Evolutionary conservation across 2,797 vertebrate genomes (phyloP).

Genomic region (Malacoctenus gilli): DNA sequence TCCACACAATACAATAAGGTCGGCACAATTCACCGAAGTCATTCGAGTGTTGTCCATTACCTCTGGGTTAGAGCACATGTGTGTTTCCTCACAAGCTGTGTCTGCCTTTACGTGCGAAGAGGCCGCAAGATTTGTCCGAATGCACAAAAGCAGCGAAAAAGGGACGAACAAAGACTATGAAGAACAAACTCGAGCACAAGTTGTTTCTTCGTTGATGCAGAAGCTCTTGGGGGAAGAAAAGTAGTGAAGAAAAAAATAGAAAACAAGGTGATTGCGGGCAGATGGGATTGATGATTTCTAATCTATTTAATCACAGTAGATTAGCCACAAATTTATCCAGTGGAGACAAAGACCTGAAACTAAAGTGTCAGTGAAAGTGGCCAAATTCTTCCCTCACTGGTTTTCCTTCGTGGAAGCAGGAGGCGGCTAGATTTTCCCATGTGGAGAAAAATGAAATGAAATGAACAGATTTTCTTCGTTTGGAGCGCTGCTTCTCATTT

Average conservation of each 20-base stretch:
- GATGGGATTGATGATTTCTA: constrained; percentile 49
- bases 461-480: too few species aligned
- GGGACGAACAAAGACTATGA: constrained; percentile 7
- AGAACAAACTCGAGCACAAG: background rate
- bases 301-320: constrained; percentile 56
- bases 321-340: constrained; percentile 36
- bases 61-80: constrained; percentile 71
- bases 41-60: constrained; percentile 82
- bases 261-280: constrained; percentile 4
- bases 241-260: constrained; percentile 1
- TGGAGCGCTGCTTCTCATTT: too few species aligned
- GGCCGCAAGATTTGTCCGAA: too few species aligned
- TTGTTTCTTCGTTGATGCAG: too few species aligned
- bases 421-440: constrained; percentile 1
- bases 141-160: constrained; percentile 17
- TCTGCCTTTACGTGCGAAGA: too few species aligned
- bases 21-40: constrained; percentile 82
- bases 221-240: background rate
- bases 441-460: background rate
- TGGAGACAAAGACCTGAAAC: constrained; percentile 33
- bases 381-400: constrained; percentile 23
- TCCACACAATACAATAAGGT: constrained; percentile 84
- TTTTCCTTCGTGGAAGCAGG: constrained; percentile 38
- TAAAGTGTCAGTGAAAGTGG: constrained; percentile 30
- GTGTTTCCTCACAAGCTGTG: constrained; percentile 14